phyloP scores from a whole-genome alignment of 2,797 vertebrate genomes.

The Centropyge bicolor region DNA sequence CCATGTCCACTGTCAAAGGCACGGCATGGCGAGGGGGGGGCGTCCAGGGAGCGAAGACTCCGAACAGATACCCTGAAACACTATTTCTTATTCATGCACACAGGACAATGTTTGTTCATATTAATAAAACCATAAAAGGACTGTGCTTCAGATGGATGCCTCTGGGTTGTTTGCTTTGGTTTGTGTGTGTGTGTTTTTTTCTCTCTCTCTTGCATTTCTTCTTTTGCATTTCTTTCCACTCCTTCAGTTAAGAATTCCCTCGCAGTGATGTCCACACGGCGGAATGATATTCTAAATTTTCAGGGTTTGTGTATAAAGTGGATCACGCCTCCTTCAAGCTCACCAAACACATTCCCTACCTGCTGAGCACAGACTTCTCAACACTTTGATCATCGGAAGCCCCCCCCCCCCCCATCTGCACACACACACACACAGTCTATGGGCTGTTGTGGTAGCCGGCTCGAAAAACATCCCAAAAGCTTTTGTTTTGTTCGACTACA shows the following conservation, averaged over 20 bases:
- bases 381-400: conserved; percentile 68
- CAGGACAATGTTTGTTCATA: conserved; percentile 62
- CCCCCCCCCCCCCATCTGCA: background rate
- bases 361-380: conserved; percentile 70
- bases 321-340: conserved; percentile 55
- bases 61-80: conserved; percentile 54
- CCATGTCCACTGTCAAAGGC: conserved; percentile 48
- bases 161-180: conserved; percentile 69
- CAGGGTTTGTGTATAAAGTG: conserved; percentile 54
- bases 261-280: conserved; percentile 64
- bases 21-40: conserved; percentile 26
- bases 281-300: conserved; percentile 58
- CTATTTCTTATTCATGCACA: conserved; percentile 52
- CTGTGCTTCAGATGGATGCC: conserved; percentile 44
- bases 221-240: background rate
- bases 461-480: conserved; percentile 39
- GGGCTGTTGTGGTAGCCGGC: conserved; percentile 21
- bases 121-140: conserved; percentile 64
- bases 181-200: conserved; percentile 3
- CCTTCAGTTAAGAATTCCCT: conserved; percentile 47
- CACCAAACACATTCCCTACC: conserved; percentile 55
- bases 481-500: conserved; percentile 49
- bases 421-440: conserved; percentile 22
- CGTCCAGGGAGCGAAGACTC: conserved; percentile 50
- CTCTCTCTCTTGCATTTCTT: conserved; percentile 12